Percentiles rank a stretch among this genome's conserved stretches.
These are phyloP conservation scores for Protonibea diacanthus DNA, from an alignment of 2,797 vertebrate genomes.

Conservation along the genomic window DNA sequence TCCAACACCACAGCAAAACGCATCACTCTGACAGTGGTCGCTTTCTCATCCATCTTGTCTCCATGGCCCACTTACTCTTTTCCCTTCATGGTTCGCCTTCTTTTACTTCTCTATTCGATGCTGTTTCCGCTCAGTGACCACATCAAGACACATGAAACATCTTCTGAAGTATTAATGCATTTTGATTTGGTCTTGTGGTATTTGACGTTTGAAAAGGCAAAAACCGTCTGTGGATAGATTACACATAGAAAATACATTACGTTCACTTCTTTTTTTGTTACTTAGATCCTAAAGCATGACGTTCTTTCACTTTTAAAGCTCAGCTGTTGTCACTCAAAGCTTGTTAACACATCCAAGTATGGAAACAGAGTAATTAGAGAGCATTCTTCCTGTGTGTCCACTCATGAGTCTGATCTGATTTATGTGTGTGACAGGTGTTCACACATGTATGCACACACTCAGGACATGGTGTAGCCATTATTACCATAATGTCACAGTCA, in stretches of 20 bases:
- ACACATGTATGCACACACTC: slow-evolving; percentile 43
- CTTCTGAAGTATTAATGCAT: background rate
- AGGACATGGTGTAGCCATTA: slow-evolving; percentile 29
- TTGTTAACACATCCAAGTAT: slow-evolving; percentile 50
- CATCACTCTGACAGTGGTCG: slow-evolving; percentile 27
- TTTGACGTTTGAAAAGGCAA: slow-evolving; percentile 10
- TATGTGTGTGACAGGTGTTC: slow-evolving; percentile 66
- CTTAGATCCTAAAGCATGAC: slow-evolving; percentile 22
- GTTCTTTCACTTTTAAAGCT: slow-evolving; percentile 23
- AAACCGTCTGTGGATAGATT: background rate
- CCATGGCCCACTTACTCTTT: background rate
- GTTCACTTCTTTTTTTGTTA: slow-evolving; percentile 11
- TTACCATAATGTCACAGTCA: slow-evolving; percentile 42
- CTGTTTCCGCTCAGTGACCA: background rate
- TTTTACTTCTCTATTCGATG: background rate
- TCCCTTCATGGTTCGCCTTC: slow-evolving; percentile 12
- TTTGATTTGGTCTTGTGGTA: slow-evolving; percentile 21
- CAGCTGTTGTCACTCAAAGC: slow-evolving; percentile 54
- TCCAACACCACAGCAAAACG: slow-evolving; percentile 25
- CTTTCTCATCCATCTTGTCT: slow-evolving; percentile 29
- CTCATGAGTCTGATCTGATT: slow-evolving; percentile 55
- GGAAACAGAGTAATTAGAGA: slow-evolving; percentile 36
- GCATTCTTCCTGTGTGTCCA: slow-evolving; percentile 50
- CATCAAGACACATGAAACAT: slow-evolving; percentile 9
- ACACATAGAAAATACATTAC: background rate